A percentile compares a stretch with the other conserved stretches of the same genome.
Evolutionary conservation across 1,140 invertebrate species (phyloP).

Genomic region (Scaptodrosophila lebanonensis): DNA sequence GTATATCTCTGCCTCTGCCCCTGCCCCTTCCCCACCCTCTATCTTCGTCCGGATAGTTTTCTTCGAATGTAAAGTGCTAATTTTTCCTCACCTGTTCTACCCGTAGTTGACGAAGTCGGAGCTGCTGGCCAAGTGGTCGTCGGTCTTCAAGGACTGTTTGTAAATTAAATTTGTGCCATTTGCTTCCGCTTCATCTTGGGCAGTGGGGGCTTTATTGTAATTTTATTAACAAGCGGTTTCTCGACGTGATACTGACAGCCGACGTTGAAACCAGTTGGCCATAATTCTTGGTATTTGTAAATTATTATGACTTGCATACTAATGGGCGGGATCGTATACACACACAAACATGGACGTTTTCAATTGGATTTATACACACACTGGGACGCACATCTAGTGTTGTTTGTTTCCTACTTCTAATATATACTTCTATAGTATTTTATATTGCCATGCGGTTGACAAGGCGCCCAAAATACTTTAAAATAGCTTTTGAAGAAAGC

Average conservation of each 20-base stretch:
- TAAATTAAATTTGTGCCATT: conserved; percentile 65
- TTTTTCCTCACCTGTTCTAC: conserved; percentile 49
- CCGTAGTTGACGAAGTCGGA: neutral
- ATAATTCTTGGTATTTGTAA: conserved; percentile 51
- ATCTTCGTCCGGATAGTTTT: conserved; percentile 21
- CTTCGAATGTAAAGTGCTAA: conserved; percentile 55
- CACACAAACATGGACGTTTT: too few species aligned
- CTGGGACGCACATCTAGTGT: too few species aligned
- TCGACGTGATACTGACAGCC: conserved; percentile 27
- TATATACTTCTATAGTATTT: too few species aligned
- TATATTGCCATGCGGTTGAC: too few species aligned
- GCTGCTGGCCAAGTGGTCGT: conserved; percentile 6
- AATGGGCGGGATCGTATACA: neutral
- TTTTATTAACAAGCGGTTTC: conserved; percentile 15
- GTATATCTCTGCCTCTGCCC: too few species aligned
- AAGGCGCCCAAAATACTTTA: too few species aligned
- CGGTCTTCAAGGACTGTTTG: conserved; percentile 62
- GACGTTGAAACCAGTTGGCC: conserved; percentile 49
- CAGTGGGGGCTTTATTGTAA: conserved; percentile 48
- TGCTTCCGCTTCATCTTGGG: conserved; percentile 68
- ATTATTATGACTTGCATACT: conserved; percentile 33
- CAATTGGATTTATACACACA: too few species aligned
- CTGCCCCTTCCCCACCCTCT: neutral
- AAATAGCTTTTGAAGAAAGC: too few species aligned
- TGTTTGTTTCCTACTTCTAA: too few species aligned